A percentile compares a stretch with the other conserved stretches of the same genome.
phyloP scores from a whole-genome alignment of 2,888 invertebrate genomes.

The Branchellion lobata region DNA sequence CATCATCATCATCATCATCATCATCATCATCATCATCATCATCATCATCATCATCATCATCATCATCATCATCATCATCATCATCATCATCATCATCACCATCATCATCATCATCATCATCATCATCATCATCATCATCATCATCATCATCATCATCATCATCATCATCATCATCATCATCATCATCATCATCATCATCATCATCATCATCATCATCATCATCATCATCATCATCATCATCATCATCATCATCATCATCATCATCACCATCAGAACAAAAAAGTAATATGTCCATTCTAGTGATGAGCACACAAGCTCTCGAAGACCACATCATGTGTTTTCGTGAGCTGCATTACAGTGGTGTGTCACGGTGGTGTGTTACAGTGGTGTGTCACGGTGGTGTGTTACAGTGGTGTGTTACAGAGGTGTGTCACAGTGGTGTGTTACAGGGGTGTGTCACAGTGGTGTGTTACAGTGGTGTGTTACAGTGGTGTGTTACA shows the following conservation, averaged over 20 bases:
- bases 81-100: constrained; percentile 7
- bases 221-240: constrained; percentile 39
- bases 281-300: not conserved
- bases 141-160: constrained; percentile 38
- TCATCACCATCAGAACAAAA: no score
- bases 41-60: constrained; percentile 23
- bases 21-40: constrained; percentile 25
- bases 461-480: no score
- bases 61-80: constrained; percentile 57
- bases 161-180: constrained; percentile 34
- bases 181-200: constrained; percentile 39
- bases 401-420: no score
- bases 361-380: no score
- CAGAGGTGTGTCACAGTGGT: no score
- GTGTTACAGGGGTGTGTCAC: no score
- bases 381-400: no score
- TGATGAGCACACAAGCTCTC: constrained; percentile 3
- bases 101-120: constrained; percentile 54
- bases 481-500: no score
- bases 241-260: constrained; percentile 34
- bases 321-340: not conserved
- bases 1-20: no score
- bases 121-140: constrained; percentile 37
- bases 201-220: constrained; percentile 42
- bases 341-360: no score